Evolutionary conservation across 1,140 invertebrate genomes (phyloP).

Genomic region (Penaeus chinensis): DNA sequence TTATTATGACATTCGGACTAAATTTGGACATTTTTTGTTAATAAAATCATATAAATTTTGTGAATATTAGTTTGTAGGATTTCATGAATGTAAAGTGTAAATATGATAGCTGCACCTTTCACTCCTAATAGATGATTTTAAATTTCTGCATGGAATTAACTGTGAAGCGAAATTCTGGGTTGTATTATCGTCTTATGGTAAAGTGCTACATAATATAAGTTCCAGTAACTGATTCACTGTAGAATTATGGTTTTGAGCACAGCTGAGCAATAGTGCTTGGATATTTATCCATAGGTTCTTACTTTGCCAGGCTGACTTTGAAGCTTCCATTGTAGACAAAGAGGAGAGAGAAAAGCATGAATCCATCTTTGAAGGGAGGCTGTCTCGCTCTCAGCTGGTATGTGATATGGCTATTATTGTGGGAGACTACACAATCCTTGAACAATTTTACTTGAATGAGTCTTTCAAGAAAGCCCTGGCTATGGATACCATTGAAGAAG

Average conservation of each 20-base stretch:
- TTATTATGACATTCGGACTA: not conserved
- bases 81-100: too few relatives aligned
- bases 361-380: conserved; percentile 76
- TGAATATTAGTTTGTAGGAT: not conserved
- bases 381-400: conserved; percentile 83
- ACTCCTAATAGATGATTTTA: too few relatives aligned
- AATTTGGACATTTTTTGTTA: not conserved
- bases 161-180: too few relatives aligned
- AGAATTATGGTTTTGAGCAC: not conserved
- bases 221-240: not conserved
- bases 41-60: not conserved
- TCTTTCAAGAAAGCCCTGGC: conserved; percentile 93
- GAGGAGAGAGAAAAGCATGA: conserved; percentile 71
- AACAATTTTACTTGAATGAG: conserved; percentile 96
- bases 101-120: too few relatives aligned
- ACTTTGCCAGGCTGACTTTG: conserved; percentile 76
- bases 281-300: conserved; percentile 26
- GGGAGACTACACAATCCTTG: conserved; percentile 94
- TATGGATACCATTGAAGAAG: conserved; percentile 78
- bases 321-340: conserved; percentile 74
- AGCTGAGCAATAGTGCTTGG: not conserved
- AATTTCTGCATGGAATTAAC: too few relatives aligned
- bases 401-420: conserved; percentile 74
- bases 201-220: too few relatives aligned
- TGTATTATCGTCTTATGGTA: too few relatives aligned